Base-by-base conservation (phyloP, 2,888 invertebrate genomes). In the Tupiocoris notatus region DNA sequence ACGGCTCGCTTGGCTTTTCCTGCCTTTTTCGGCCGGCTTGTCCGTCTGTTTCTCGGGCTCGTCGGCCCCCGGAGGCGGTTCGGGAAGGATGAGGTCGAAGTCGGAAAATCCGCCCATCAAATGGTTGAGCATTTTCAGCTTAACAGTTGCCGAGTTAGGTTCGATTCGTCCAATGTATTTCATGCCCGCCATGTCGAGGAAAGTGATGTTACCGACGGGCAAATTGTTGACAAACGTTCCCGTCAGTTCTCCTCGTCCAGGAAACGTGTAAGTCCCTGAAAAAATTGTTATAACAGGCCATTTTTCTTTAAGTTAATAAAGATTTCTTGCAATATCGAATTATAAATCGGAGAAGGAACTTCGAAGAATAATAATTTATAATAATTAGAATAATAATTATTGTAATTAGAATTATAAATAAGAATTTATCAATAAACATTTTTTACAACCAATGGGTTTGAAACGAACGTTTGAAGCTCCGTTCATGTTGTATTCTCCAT, bases 201-300 rank as follows among this genome's bases (percentile, higher is more conserved):
- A 73, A 7, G 57, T 24, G 1, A 73, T 57, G 54, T 73, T 24
- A n/a, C 73, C 73, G 16, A 62, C 9, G 2, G 73, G 73, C 1
- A 22, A 18, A 21, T 73, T 73, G 21, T 73, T 57, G 1, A 63
- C 2, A 18, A 73, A 73, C n/a, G 20, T 39, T 20, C 63, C 73
- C 20, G 64, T 23, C 16, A 73, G 54, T 24, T 73, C 73, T 73
- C 73, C 73, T 39, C 73, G 18, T 9, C 73, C 64, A 1, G 73
- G 73, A 21, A 56, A 63, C 7, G 23, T 57, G 56, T 73, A 73
- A 3, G 73, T 73, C 20, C 73, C 73, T 73, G n/a, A n/a, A n/a
- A n/a, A n/a, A n/a, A n/a, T n/a, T n/a, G n/a, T n/a, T n/a, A n/a
- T n/a, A n/a, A n/a, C n/a, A n/a, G n/a, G n/a, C n/a, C n/a, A n/a